Evolutionary conservation across 1,140 invertebrate species (phyloP), one percentile per base, ranked within the genome.

Genomic region (Anastrepha ludens): DNA sequence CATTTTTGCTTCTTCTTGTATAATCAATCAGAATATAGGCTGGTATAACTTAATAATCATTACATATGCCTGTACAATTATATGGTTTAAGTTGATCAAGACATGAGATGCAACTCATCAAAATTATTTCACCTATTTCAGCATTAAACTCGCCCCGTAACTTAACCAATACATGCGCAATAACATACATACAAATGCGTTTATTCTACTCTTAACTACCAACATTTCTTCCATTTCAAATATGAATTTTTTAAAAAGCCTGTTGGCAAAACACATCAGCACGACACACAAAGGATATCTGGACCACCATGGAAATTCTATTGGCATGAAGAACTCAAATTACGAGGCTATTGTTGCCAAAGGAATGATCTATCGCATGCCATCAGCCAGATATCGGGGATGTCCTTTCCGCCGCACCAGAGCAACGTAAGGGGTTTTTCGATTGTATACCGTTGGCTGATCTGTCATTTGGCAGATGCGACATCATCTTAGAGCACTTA

Each of bases 231-330:
- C 41, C 64, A 78, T 85, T 87, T 78, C 55, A 92, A 91, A 92
- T 92, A 92, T 92, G 91, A 92, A 90, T 91, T 90, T 90, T 90
- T 91, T 90, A 91, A 91, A 90, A 90, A 90, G 90, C 89, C 89
- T 92, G 90, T 92, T 92, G 90, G 91, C 91, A 92, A 91, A 92
- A 92, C 91, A 92, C 91, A 90, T 91, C 90, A 62, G 29, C 41
- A 41, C 60, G 64, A 87, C 50, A 74, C 15, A 39, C n/a, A 74
- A 58, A 85, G 13, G 8, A 92, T 91, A 90, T 91, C 90, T 90
- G 91, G 89, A 91, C 90, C 90, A 20, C 64, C 55, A 90, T 89
- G 89, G 85, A 87, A 86, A 87, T 70, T 58, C 58, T 90, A 88
- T 89, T 60, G 47, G 60, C 58, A 87, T 87, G 59, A 55, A 88